phyloP scores from a whole-genome alignment of 23 tunicate genomes.

The Diplosoma virens region DNA sequence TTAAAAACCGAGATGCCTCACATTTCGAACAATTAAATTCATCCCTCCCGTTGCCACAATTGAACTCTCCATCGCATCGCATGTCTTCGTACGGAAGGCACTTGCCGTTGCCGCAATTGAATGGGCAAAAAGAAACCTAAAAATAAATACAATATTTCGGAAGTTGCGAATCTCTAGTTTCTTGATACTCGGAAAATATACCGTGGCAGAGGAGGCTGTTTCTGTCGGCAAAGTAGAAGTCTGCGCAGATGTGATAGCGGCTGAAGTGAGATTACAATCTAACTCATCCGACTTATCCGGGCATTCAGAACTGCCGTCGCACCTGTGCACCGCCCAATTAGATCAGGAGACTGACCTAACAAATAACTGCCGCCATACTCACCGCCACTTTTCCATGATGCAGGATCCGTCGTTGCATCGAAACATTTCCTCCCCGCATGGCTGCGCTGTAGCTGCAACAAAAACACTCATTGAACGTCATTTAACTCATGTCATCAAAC shows the following conservation, averaged over 20 bases:
- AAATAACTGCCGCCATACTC: not conserved
- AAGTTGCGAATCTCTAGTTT: too few relatives aligned
- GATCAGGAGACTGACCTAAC: not conserved
- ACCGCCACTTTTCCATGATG: slow-evolving; percentile 49
- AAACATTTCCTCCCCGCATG: not conserved
- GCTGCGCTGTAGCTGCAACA: too few relatives aligned
- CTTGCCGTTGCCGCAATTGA: slow-evolving; percentile 59
- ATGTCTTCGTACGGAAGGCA: slow-evolving; percentile 51
- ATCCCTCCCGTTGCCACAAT: slow-evolving; percentile 76
- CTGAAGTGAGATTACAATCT: slow-evolving; percentile 38
- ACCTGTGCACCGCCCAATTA: slow-evolving; percentile 22
- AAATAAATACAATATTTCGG: too few relatives aligned
- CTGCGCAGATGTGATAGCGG: slow-evolving; percentile 5
- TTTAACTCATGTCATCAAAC: too few relatives aligned
- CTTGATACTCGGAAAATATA: too few relatives aligned
- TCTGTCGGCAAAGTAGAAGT: too few relatives aligned
- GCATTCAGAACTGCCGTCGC: slow-evolving; percentile 78
- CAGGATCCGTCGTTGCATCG: slow-evolving; percentile 11
- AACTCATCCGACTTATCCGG: slow-evolving; percentile 63
- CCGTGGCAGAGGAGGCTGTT: too few relatives aligned
- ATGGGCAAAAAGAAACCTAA: slow-evolving; percentile 42
- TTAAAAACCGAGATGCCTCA: too few relatives aligned
- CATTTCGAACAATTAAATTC: slow-evolving; percentile 52
- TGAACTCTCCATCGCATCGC: slow-evolving; percentile 74
- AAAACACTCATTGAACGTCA: too few relatives aligned